Evolutionary conservation across 2,113 vertebrate genomes (phyloP).

Genomic region (Craseonycteris thonglongyai): DNA sequence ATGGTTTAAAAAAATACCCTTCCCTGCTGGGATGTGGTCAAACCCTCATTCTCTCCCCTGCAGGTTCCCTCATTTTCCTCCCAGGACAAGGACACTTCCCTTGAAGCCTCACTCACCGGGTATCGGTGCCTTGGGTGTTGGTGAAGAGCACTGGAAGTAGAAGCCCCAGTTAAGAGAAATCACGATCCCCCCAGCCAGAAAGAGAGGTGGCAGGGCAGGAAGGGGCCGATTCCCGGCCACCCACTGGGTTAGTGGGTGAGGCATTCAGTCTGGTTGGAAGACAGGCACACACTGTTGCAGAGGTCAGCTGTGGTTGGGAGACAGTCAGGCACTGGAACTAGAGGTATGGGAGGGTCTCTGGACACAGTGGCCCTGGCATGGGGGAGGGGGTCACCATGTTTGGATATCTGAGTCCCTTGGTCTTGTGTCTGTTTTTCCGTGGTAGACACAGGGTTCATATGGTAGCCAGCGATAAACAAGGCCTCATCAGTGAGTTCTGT

Average conservation of each 20-base stretch:
- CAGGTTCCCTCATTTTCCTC: background rate
- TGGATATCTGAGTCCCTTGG: conserved; percentile 65
- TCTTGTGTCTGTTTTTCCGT: conserved; percentile 60
- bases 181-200: background rate
- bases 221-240: background rate
- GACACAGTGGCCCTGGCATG: background rate
- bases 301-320: background rate
- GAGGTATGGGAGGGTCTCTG: background rate
- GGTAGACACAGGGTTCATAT: background rate
- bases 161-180: conserved; percentile 35
- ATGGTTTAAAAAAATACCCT: background rate
- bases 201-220: background rate
- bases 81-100: background rate
- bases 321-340: background rate
- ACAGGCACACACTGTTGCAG: background rate
- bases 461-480: conserved; percentile 44
- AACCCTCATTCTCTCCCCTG: background rate
- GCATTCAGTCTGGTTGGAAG: background rate
- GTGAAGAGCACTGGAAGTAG: conserved; percentile 52
- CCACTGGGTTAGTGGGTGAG: background rate
- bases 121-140: conserved; percentile 40
- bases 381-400: conserved; percentile 26
- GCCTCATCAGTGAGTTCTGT: conserved; percentile 60
- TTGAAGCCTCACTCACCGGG: conserved; percentile 43
- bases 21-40: background rate